Conservation (phyloP, 2,113 vertebrate genomes). For the Gobio gobio region DNA sequence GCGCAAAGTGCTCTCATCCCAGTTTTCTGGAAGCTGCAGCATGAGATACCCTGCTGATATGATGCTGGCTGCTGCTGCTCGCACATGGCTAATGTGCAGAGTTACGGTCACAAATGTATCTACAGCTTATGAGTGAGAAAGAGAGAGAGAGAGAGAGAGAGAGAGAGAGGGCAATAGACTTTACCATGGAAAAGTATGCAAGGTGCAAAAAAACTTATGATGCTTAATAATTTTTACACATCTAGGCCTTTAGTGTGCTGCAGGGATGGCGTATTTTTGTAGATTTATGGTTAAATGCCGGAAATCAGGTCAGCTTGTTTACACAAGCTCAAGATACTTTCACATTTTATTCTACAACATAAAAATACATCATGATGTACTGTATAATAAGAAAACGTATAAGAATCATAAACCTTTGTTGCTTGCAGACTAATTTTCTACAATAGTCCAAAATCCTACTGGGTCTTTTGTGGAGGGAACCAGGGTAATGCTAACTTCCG, state of each 20-base stretch:
- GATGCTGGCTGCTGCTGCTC: slow-evolving; percentile 54
- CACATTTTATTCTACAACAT: neutral
- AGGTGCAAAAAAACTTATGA: neutral
- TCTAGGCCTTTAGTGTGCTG: neutral
- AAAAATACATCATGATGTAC: neutral
- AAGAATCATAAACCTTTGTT: neutral
- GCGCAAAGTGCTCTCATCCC: slow-evolving; percentile 57
- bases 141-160: slow-evolving; percentile 25
- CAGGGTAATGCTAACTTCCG: neutral
- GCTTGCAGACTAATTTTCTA: neutral
- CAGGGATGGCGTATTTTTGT: neutral
- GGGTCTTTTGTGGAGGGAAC: neutral
- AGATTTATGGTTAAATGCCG: neutral
- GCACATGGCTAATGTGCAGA: slow-evolving; percentile 56
- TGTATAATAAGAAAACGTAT: too few species aligned
- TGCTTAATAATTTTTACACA: neutral
- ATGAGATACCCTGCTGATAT: slow-evolving; percentile 62
- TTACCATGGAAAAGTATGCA: neutral
- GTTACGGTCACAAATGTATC: slow-evolving; percentile 43
- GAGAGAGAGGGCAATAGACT: neutral
- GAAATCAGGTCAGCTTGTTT: too few species aligned
- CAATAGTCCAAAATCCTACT: neutral
- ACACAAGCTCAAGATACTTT: neutral
- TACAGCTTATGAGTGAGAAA: slow-evolving; percentile 50
- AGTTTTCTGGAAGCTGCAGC: slow-evolving; percentile 63